Percentiles rank a stretch among this genome's conserved stretches.
Evolutionary conservation across 2,113 vertebrate species (phyloP).

Genomic region (Meriones unguiculatus): DNA sequence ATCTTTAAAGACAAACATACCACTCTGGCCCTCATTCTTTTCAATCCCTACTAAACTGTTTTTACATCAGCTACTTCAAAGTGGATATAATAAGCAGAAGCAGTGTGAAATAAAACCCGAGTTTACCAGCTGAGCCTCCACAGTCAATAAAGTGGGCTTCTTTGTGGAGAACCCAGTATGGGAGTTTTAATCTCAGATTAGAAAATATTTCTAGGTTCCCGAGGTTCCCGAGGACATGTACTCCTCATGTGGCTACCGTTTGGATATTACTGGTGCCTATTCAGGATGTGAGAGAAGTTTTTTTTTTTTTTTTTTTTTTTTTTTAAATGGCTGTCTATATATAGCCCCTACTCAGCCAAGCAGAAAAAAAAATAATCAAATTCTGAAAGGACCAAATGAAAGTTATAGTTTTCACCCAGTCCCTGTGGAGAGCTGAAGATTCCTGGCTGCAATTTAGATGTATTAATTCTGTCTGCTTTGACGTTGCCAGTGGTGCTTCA

Average conservation of each 20-base stretch:
- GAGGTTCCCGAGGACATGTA: constrained; percentile 19
- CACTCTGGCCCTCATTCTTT: not conserved
- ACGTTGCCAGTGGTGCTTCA: constrained; percentile 38
- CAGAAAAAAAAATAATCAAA: constrained; percentile 71
- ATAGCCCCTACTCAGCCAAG: constrained; percentile 57
- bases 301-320: too few relatives aligned
- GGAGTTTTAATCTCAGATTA: not conserved
- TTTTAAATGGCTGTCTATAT: constrained; percentile 27
- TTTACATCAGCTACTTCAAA: constrained; percentile 10
- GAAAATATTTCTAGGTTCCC: constrained; percentile 16
- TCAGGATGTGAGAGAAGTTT: constrained; percentile 65
- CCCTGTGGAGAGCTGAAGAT: not conserved
- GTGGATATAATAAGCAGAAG: not conserved
- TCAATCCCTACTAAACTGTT: not conserved
- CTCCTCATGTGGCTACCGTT: constrained; percentile 33
- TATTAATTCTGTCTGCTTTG: constrained; percentile 68
- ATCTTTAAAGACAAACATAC: not conserved
- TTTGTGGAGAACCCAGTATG: not conserved
- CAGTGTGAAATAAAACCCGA: not conserved
- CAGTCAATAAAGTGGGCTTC: not conserved
- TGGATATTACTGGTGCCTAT: constrained; percentile 52
- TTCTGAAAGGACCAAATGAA: constrained; percentile 63
- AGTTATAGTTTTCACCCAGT: constrained; percentile 40
- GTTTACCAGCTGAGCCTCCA: not conserved
- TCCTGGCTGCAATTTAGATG: not conserved